Conservation (phyloP, 1,140 invertebrate species). For the Megalonaias nervosa region DNA sequence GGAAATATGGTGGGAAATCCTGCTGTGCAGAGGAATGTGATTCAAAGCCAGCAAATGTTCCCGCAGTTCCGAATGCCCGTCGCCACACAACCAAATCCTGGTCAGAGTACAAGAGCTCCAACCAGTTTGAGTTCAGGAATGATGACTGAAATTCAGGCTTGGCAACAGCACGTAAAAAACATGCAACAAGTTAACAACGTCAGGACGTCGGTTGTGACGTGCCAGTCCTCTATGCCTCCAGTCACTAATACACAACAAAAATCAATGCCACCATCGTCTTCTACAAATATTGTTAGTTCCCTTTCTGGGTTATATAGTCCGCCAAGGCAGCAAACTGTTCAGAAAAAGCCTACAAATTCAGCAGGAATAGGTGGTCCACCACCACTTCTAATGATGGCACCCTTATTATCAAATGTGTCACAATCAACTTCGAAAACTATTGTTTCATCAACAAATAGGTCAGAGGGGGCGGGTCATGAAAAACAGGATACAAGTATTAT, state of each 20-base stretch:
- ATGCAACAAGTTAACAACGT: slow-evolving; percentile 3
- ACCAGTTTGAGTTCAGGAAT: background rate
- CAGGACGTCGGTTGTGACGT: background rate
- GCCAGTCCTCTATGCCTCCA: background rate
- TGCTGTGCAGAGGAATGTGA: background rate
- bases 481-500: background rate
- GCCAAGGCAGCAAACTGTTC: background rate
- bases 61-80: too few relatives aligned
- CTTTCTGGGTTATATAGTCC: background rate
- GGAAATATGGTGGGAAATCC: background rate
- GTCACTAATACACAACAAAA: background rate
- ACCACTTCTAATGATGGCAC: slow-evolving; percentile 18
- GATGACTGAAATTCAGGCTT: background rate
- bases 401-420: background rate
- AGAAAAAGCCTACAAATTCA: slow-evolving; percentile 1
- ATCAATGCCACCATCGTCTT: too few relatives aligned
- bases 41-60: too few relatives aligned
- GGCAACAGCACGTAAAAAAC: background rate
- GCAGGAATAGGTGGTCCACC: background rate
- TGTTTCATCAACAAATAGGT: background rate
- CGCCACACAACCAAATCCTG: too few relatives aligned
- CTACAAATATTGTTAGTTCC: background rate
- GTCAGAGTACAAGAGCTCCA: too few relatives aligned
- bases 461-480: background rate
- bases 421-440: background rate